phyloP scores from a whole-genome alignment of 2,113 vertebrate genomes.

The Alces alces region DNA sequence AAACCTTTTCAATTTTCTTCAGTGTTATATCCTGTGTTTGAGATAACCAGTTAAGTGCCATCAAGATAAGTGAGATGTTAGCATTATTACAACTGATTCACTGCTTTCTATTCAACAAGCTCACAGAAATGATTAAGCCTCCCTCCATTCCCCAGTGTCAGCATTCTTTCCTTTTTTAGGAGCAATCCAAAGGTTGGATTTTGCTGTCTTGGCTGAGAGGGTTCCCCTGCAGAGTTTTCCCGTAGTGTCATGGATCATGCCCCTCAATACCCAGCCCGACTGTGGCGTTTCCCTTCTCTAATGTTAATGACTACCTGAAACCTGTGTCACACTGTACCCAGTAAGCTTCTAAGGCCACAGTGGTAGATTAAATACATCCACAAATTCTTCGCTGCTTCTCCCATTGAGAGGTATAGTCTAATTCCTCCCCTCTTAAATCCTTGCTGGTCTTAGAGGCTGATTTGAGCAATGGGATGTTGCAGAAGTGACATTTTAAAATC shows the following conservation, averaged over 20 bases:
- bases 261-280: not conserved
- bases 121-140: not conserved
- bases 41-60: not conserved
- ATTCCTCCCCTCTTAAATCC: not conserved
- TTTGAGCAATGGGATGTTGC: not conserved
- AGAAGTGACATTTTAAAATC: not conserved
- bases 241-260: not conserved
- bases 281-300: not conserved
- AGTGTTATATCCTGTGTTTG: not conserved
- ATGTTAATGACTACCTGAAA: not conserved
- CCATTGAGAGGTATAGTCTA: not conserved
- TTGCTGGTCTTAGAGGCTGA: not conserved
- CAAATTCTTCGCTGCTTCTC: not conserved
- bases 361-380: not conserved
- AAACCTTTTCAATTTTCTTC: not conserved
- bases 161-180: not conserved
- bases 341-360: not conserved
- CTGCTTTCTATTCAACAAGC: not conserved
- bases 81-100: not conserved
- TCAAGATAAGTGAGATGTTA: not conserved
- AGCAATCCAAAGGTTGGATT: not conserved
- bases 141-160: not conserved
- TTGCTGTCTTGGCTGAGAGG: not conserved
- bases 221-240: not conserved
- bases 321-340: not conserved